Evolutionary conservation across 2,888 invertebrate genomes (phyloP).

Genomic region (Lottia scabra): DNA sequence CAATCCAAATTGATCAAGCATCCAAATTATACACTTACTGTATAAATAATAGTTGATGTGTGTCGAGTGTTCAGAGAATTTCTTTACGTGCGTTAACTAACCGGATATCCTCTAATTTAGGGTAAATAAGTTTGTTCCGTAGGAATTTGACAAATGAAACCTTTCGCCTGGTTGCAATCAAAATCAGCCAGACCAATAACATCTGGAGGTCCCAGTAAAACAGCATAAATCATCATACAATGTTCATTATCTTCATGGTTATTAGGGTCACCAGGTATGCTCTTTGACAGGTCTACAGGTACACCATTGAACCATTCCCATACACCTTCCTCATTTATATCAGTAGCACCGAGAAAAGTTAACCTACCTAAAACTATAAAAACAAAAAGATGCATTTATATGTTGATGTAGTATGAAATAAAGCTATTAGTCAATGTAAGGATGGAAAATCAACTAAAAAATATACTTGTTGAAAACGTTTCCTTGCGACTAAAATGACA

Average conservation of each 20-base stretch:
- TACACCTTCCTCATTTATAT: background rate
- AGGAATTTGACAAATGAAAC: background rate
- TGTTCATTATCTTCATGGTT: background rate
- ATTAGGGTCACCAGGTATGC: background rate
- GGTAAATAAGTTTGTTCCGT: background rate
- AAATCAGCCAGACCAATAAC: background rate
- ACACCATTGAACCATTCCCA: slow-evolving; percentile 1
- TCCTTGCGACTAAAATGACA: too few species aligned
- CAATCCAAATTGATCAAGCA: too few species aligned
- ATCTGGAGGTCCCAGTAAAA: background rate
- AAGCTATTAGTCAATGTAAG: too few species aligned
- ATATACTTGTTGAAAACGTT: too few species aligned
- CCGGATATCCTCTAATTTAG: too few species aligned
- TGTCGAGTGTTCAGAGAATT: too few species aligned
- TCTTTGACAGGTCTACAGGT: background rate
- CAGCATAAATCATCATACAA: background rate
- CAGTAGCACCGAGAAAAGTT: background rate
- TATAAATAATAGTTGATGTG: too few species aligned
- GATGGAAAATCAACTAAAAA: too few species aligned
- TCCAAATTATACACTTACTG: too few species aligned
- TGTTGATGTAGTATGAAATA: too few species aligned
- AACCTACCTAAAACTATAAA: background rate
- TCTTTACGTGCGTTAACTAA: too few species aligned
- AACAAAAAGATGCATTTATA: too few species aligned
- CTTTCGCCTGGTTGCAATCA: background rate